Percentiles rank a stretch among this genome's conserved stretches.
Evolutionary conservation across 2,797 vertebrate species (phyloP).

Genomic region (Allochrocebus solatus): DNA sequence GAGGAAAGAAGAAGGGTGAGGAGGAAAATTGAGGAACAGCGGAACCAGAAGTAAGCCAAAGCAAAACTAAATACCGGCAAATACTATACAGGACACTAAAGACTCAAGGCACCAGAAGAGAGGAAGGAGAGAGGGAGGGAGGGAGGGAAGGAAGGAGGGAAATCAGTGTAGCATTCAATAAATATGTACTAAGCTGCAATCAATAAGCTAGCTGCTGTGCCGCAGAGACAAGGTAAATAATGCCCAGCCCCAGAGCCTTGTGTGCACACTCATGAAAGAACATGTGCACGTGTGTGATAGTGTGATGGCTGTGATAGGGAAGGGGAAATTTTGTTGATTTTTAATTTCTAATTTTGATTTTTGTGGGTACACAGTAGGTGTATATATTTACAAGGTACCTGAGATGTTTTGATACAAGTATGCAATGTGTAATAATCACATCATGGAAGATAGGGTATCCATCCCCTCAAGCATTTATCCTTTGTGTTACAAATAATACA

Average conservation of each 20-base stretch:
- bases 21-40: not conserved
- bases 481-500: too few relatives aligned
- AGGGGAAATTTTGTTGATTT: not conserved
- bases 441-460: not conserved
- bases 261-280: not conserved
- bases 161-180: not conserved
- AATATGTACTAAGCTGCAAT: not conserved
- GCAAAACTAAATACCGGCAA: not conserved
- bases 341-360: not conserved
- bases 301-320: not conserved
- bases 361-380: not conserved
- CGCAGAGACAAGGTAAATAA: not conserved
- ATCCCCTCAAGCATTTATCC: not conserved
- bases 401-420: not conserved
- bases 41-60: not conserved
- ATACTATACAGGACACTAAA: not conserved
- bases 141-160: not conserved
- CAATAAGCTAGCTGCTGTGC: not conserved
- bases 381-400: not conserved
- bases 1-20: not conserved
- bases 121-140: not conserved
- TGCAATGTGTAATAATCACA: not conserved
- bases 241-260: not conserved
- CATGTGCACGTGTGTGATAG: not conserved
- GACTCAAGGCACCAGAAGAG: not conserved